phyloP scores from a whole-genome alignment of 2,888 invertebrate species.

The Entomobrya multifasciata region DNA sequence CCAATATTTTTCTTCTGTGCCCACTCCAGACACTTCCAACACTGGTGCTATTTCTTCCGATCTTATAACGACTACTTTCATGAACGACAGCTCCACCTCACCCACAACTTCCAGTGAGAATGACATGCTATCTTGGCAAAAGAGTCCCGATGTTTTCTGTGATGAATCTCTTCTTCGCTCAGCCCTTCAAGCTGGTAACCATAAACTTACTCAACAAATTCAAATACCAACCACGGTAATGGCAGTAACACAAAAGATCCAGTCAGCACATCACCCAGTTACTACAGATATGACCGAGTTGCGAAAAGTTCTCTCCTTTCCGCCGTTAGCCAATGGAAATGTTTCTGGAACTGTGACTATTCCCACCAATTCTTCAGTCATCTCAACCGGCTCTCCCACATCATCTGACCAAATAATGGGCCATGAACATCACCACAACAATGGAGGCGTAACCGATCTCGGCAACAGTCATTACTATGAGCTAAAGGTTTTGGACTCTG shows the following conservation, averaged over 20 bases:
- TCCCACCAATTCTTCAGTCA: conserved; percentile 42
- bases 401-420: conserved; percentile 55
- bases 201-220: conserved; percentile 45
- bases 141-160: conserved; percentile 72
- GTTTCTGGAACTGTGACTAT: conserved; percentile 34
- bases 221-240: conserved; percentile 67
- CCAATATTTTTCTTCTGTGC: conserved; percentile 67
- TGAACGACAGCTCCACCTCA: conserved; percentile 71
- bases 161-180: conserved; percentile 78
- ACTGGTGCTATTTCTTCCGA: conserved; percentile 72
- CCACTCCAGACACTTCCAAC: conserved; percentile 52
- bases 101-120: conserved; percentile 70
- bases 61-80: conserved; percentile 74
- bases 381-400: conserved; percentile 65
- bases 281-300: conserved; percentile 77
- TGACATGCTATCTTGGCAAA: conserved; percentile 75
- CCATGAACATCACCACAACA: conserved; percentile 28
- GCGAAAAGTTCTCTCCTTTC: conserved; percentile 79
- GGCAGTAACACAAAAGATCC: conserved; percentile 67
- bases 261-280: conserved; percentile 48
- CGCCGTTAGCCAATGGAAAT: conserved; percentile 71
- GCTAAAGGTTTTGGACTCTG: conserved; percentile 77
- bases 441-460: conserved; percentile 49
- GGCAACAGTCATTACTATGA: conserved; percentile 75
- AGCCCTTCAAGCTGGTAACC: conserved; percentile 77